Base-by-base conservation (phyloP, 2,113 vertebrate genomes). In the Meleagris gallopavo region DNA sequence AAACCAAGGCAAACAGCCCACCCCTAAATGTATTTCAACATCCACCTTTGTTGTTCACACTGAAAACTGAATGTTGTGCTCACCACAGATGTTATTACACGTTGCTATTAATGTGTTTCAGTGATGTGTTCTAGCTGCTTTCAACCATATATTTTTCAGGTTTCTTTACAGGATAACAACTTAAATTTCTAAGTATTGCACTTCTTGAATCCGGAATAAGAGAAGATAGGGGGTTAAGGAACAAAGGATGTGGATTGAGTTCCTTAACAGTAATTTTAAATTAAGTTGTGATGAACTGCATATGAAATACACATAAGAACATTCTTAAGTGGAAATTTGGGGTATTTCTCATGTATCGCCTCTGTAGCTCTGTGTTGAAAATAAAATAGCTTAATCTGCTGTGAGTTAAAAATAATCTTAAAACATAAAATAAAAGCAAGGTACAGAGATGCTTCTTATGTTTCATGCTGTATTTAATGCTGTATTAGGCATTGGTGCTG, bases 381-480 rank as follows among this genome's bases (percentile, higher is more conserved):
- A 10, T 79, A 41, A 85, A 93, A 89, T 45, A 61, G 25, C 67
- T 90, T 89, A 89, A 92, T 70, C 54, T n/a, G 27, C 48, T 11
- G 40, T 76, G 77, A 34, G 32, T 76, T 90, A 89, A 93, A 29
- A 90, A 82, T 79, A 76, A 73, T 84, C 3, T 3, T 93, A 74
- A 89, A 90, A 78, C 69, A 48, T 22, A 29, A 52, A 86, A 87
- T 90, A 90, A 75, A 88, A 82, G 40, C 71, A 92, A 94, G 54
- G 70, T 73, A 73, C 36, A 58, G 85, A 77, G 55, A 50, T 88
- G 66, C 94, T 91, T 78, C 60, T 75, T 87, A 65, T 88, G 73
- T 60, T 92, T 90, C 76, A 87, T 89, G 66, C 82, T 89, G 81
- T 86, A 22, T 92, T 93, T 92, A 95, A 93, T 3, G 21, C 86